phyloP scores from a whole-genome alignment of 2,888 invertebrate species.

The Eristalis tenax region DNA sequence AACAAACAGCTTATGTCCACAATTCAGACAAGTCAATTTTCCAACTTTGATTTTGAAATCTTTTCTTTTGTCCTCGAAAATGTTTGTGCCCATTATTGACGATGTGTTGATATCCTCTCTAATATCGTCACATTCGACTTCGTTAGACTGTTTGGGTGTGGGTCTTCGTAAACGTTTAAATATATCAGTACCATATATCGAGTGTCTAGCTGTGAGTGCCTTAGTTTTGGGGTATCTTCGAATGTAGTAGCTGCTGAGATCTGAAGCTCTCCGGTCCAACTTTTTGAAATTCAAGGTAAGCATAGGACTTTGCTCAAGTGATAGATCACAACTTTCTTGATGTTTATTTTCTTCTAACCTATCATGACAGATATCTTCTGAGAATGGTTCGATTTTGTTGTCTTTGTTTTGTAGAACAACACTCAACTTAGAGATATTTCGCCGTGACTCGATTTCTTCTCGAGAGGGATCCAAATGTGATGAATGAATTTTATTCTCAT shows the following conservation, averaged over 20 bases:
- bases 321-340: not conserved
- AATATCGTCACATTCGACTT: not conserved
- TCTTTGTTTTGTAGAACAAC: constrained; percentile 38
- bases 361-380: not conserved
- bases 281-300: constrained; percentile 59
- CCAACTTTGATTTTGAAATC: constrained; percentile 66
- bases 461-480: not conserved
- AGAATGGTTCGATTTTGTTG: not conserved
- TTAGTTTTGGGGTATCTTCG: constrained; percentile 26
- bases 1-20: constrained; percentile 63
- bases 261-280: constrained; percentile 59
- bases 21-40: constrained; percentile 56
- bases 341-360: not conserved
- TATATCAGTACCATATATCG: constrained; percentile 62
- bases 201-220: constrained; percentile 45
- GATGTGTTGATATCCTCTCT: not conserved
- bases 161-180: constrained; percentile 48
- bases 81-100: not conserved
- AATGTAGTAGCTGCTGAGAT: constrained; percentile 47
- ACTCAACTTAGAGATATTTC: constrained; percentile 55
- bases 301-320: constrained; percentile 40
- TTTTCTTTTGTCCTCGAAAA: constrained; percentile 31
- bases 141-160: constrained; percentile 10
- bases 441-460: not conserved
- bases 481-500: constrained; percentile 14